phyloP scores from a whole-genome alignment of 1,140 invertebrate genomes.

The Drosophila kepulauana region DNA sequence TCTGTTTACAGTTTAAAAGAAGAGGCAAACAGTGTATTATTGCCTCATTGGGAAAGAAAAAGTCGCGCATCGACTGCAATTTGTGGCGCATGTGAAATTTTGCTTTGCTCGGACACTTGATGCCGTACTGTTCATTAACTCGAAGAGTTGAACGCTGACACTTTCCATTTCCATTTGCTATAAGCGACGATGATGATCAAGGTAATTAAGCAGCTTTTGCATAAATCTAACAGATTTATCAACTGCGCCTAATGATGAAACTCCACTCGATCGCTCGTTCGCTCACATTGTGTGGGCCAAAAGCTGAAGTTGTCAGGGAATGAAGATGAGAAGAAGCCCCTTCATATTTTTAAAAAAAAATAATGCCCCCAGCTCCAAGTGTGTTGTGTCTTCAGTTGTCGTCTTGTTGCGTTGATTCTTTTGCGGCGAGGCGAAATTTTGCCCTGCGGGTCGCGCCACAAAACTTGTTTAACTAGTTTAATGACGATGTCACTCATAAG shows the following conservation, averaged over 20 bases:
- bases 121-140: constrained; percentile 45
- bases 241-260: constrained; percentile 39
- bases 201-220: constrained; percentile 46
- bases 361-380: constrained; percentile 18
- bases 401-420: constrained; percentile 17
- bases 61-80: constrained; percentile 38
- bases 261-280: not conserved
- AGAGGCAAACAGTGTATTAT: not conserved
- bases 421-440: constrained; percentile 39
- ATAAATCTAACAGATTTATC: constrained; percentile 35
- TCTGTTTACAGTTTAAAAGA: constrained; percentile 43
- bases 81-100: constrained; percentile 30
- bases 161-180: constrained; percentile 43
- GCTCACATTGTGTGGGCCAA: constrained; percentile 10
- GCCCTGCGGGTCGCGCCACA: constrained; percentile 40
- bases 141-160: constrained; percentile 1
- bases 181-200: not conserved
- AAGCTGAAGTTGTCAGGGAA: not conserved
- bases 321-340: no score
- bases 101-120: constrained; percentile 30
- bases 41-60: constrained; percentile 29
- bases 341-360: not conserved
- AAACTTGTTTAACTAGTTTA: constrained; percentile 60
- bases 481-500: constrained; percentile 47
- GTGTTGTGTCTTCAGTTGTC: constrained; percentile 15